Base-by-base conservation (phyloP, 2,113 vertebrate species). In the Chlamydotis undulata region DNA sequence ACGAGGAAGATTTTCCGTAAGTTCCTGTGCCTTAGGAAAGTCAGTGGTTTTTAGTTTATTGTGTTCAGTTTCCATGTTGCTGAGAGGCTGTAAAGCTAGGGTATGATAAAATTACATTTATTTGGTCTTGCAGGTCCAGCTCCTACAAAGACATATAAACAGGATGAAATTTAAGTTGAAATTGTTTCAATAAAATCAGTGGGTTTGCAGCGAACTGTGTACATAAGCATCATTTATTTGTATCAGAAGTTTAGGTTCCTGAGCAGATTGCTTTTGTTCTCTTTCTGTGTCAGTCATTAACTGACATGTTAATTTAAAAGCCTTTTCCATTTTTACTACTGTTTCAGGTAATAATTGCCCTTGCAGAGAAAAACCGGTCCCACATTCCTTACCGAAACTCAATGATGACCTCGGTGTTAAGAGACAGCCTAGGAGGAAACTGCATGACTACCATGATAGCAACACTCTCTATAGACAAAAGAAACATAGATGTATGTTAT, bases 391-490 rank as follows among this genome's bases (percentile, higher is more conserved):
- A 99, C 90, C 98, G 99, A 90, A 99, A 99, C 96, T 99, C 99
- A 35, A 98, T 99, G 99, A 98, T 99, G 98, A 99, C 99, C 5
- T 99, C 99, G 12, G 99, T 99, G 93, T 98, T 99, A 49, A 98
- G 99, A 94, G 99, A 99, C 98, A 99, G 99, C 67, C 97, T 99
- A 26, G 99, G 99, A 43, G 99, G 99, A 33, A 99, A 99, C 98
- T 99, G 99, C 93, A 99, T 99, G 99, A 99, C 99, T 7, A 99
- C 99, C 61, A 99, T 99, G 99, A 99, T 99, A 33, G 99, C 99
- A 73, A 99, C 98, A 0, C 95, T 99, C 10, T 98, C 99, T 15
- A 67, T 99, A 18, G 99, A 99, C 90, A 99, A 97, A 95, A 98
- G 97, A 92, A 99, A 99, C 63, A 96, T 99, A 7, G 98, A 99